Percentiles rank a stretch among this genome's conserved stretches.
phyloP scores from a whole-genome alignment of 1,140 invertebrate genomes.

The Drosophila orena region DNA sequence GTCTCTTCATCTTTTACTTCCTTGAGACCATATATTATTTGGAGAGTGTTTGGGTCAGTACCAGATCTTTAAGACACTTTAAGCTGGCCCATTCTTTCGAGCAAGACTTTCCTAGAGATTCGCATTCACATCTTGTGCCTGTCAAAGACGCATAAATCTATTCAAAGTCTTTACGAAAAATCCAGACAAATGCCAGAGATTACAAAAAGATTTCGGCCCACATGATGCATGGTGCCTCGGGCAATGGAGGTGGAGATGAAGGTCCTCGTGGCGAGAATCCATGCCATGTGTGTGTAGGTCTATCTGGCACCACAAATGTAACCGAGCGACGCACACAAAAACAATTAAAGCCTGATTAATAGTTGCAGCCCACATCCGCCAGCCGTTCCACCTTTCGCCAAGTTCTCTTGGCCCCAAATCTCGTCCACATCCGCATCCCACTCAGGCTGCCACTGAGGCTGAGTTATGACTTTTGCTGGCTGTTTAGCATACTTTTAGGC shows the following conservation, averaged over 20 bases:
- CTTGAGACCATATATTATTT: neutral
- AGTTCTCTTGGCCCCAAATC: conserved; percentile 41
- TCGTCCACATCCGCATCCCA: conserved; percentile 3
- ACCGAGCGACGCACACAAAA: conserved; percentile 69
- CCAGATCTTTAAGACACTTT: conserved; percentile 74
- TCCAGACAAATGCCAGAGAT: conserved; percentile 83
- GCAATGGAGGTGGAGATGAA: conserved; percentile 8
- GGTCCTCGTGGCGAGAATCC: conserved; percentile 13
- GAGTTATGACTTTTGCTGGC: conserved; percentile 81
- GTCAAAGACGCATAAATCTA: conserved; percentile 81
- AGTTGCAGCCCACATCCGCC: conserved; percentile 72
- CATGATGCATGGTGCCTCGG: conserved; percentile 73
- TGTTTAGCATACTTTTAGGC: conserved; percentile 81
- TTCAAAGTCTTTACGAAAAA: conserved; percentile 82
- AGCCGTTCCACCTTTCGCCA: conserved; percentile 73
- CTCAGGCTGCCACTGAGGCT: conserved; percentile 27
- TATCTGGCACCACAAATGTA: conserved; percentile 62
- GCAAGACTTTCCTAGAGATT: conserved; percentile 34
- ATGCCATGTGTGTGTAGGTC: conserved; percentile 34
- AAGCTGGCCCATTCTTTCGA: conserved; percentile 42
- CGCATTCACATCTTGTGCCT: conserved; percentile 77
- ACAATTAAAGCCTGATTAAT: conserved; percentile 84
- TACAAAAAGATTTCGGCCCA: conserved; percentile 81
- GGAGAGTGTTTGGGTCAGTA: conserved; percentile 32
- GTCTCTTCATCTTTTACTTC: neutral